These are phyloP conservation scores for Campodea augens DNA, from an alignment of 1,140 invertebrate species.

Conservation along the genomic window DNA sequence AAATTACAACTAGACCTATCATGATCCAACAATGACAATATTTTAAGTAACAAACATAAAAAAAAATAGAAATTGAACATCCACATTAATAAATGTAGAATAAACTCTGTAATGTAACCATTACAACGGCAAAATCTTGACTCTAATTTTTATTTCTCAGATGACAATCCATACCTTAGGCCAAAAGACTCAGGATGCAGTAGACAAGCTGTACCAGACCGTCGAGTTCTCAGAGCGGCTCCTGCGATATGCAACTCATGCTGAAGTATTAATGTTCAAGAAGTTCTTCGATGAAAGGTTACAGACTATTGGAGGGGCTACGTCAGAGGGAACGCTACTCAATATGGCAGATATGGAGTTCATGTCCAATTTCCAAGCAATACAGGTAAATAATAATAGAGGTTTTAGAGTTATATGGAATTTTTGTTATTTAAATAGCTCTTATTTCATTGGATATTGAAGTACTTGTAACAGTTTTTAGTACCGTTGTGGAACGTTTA, in stretches of 20 bases:
- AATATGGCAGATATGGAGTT: conserved; percentile 79
- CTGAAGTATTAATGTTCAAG: conserved; percentile 84
- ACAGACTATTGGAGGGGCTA: conserved; percentile 61
- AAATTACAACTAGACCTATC: too few species aligned
- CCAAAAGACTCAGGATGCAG: conserved; percentile 81
- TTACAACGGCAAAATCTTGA: too few species aligned
- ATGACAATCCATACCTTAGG: conserved; percentile 60
- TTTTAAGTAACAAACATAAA: too few species aligned
- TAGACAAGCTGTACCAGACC: conserved; percentile 81
- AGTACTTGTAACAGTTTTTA: neutral
- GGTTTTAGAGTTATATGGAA: neutral
- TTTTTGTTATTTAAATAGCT: neutral
- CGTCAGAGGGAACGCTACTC: conserved; percentile 50
- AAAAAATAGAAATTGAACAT: too few species aligned
- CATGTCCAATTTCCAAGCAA: conserved; percentile 88
- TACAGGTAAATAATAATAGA: conserved; percentile 43
- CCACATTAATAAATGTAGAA: too few species aligned
- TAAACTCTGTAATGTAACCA: too few species aligned
- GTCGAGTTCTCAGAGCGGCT: conserved; percentile 86
- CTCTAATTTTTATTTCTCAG: too few species aligned
- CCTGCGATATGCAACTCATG: conserved; percentile 66
- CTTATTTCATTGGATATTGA: neutral
- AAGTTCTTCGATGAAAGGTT: conserved; percentile 81
- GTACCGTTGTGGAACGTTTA: neutral
- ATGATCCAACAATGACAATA: too few species aligned